Evolutionary conservation across 2,113 vertebrate species (phyloP), one percentile per base, ranked within the genome.

Genomic region (Motacilla tschutschensis): DNA sequence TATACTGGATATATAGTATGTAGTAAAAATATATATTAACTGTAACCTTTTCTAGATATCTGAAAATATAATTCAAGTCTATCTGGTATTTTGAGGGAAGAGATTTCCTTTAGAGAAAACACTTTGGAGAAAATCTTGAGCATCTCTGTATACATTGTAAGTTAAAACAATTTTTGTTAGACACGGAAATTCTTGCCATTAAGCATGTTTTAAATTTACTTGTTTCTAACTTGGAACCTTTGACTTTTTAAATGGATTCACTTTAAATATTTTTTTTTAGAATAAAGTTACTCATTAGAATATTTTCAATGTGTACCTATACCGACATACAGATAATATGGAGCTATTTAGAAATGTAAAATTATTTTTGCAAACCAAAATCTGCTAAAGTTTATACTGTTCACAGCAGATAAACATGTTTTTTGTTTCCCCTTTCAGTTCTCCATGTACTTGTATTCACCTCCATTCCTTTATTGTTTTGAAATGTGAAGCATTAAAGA

Each of bases 401-500:
- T 65, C 46, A 16, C 41, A 88, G 41, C 58, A 66, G 74, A 33
- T 14, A 63, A 91, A 67, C 24, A 14, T 40, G 12, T 4, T 9
- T 16, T 62, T 74, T 57, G 20, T 50, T 31, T 26, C 12, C 38
- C 76, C 38, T 78, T 88, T 86, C 69, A 83, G 28, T 83, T 50
- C 46, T 94, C 31, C 22, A 47, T 76, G 51, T 41, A 66, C 29
- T 83, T 53, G 15, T 66, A 55, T 83, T 75, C 48, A 62, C 69
- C 10, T 82, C 65, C 31, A 41, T 60, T 70, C 35, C 8, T 90
- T 53, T 86, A 40, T 81, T 94, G 77, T 46, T 70, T 82, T 51
- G 50, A 92, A 76, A 75, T 87, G 43, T 82, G 59, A 94, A 87
- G 86, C 90, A 93, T 94, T 96, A 95, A 94, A 87, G 77, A 89